phyloP scores from a whole-genome alignment of 2,113 vertebrate species.

The pig (Sus scrofa) region T2T-Sscrofa CM000814.6:3090001-3090500 shows the following conservation, averaged over 20 bases:
- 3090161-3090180: not conserved
- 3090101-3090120: not conserved
- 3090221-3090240: not conserved
- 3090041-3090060: not conserved
- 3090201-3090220: not conserved
- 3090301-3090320: not conserved
- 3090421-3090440: not conserved
- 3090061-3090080: not conserved
- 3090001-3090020: conserved; percentile 53
- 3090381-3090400: not conserved
- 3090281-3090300: rapidly evolving
- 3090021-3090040: not conserved
- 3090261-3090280: rapidly evolving
- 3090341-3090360: rapidly evolving
- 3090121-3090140: not conserved
- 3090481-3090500: not conserved
- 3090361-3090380: rapidly evolving
- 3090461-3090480: not conserved
- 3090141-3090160: not conserved
- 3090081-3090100: not conserved
- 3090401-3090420: not conserved
- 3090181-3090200: not conserved
- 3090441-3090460: not conserved
- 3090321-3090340: rapidly evolving
- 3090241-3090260: rapidly evolving